These are phyloP conservation scores for Enteromius mattozi DNA, from an alignment of 2,797 vertebrate species.

Conservation along the genomic window DNA sequence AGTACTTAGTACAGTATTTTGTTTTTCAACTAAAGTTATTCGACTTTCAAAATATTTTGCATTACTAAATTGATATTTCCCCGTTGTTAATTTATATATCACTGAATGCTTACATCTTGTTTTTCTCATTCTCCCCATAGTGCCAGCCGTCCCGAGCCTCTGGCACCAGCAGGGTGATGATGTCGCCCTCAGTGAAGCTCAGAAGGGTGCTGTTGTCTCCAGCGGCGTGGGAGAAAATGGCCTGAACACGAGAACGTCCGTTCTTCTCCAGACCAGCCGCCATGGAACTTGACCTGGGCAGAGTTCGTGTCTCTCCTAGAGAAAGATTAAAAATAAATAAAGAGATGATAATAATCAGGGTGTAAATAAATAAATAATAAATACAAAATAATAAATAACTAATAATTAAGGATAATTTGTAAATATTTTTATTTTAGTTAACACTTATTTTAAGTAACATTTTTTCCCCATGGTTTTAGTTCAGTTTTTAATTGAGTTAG, in stretches of 20 bases:
- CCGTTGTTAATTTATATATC: not conserved
- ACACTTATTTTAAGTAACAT: not conserved
- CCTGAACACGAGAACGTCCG: conserved; percentile 90
- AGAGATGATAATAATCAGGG: not conserved
- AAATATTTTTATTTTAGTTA: not conserved
- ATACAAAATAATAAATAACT: not conserved
- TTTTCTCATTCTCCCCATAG: conserved; percentile 98
- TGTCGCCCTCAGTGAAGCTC: conserved; percentile 95
- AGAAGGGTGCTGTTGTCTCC: conserved; percentile 95
- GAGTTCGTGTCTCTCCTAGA: conserved; percentile 93
- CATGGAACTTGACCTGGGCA: conserved; percentile 98
- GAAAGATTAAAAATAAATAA: not conserved
- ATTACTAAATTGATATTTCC: not conserved
- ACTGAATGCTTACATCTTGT: conserved; percentile 87
- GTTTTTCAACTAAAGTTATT: too few relatives aligned
- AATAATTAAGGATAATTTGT: not conserved
- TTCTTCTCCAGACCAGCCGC: conserved; percentile 96
- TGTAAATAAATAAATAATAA: not conserved
- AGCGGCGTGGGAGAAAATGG: conserved; percentile 96
- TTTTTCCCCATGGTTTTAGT: not conserved
- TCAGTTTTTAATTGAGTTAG: not conserved
- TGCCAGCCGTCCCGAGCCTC: conserved; percentile 98
- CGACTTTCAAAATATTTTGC: not conserved
- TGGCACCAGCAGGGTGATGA: conserved; percentile 96
- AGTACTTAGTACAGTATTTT: too few relatives aligned